A percentile compares a stretch with the other conserved stretches of the same genome.
Conservation (phyloP, 1,140 invertebrate genomes). For the Bathynomus jamesi region DNA sequence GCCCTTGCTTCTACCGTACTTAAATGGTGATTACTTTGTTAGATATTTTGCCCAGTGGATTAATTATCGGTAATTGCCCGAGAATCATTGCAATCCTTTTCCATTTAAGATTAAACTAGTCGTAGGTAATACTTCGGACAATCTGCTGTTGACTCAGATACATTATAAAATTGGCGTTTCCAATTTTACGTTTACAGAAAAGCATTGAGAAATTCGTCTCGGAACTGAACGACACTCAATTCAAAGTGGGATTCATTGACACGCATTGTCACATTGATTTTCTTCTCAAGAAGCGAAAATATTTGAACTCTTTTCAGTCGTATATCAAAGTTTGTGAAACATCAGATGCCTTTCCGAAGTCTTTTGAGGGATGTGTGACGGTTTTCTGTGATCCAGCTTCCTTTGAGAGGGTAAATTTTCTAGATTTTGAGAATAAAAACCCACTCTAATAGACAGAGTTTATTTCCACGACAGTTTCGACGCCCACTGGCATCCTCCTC, state of each 20-base stretch:
- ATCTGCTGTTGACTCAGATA: too few species aligned
- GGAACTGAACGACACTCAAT: background rate
- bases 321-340: background rate
- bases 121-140: background rate
- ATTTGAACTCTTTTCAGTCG: constrained; percentile 1
- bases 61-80: background rate
- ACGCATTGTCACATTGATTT: constrained; percentile 47
- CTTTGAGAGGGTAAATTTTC: constrained; percentile 38
- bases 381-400: constrained; percentile 46
- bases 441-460: too few species aligned
- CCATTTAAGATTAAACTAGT: background rate
- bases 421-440: too few species aligned
- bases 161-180: too few species aligned
- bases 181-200: background rate
- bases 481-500: too few species aligned
- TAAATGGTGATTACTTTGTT: background rate
- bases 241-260: constrained; percentile 41
- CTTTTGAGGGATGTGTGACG: constrained; percentile 45
- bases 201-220: background rate
- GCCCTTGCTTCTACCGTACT: too few species aligned
- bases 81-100: background rate
- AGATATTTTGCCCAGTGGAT: background rate
- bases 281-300: constrained; percentile 39
- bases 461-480: too few species aligned
- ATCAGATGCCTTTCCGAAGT: constrained; percentile 40